Conservation (phyloP, 2,888 invertebrate species). For the Electrophaes corylata region DNA sequence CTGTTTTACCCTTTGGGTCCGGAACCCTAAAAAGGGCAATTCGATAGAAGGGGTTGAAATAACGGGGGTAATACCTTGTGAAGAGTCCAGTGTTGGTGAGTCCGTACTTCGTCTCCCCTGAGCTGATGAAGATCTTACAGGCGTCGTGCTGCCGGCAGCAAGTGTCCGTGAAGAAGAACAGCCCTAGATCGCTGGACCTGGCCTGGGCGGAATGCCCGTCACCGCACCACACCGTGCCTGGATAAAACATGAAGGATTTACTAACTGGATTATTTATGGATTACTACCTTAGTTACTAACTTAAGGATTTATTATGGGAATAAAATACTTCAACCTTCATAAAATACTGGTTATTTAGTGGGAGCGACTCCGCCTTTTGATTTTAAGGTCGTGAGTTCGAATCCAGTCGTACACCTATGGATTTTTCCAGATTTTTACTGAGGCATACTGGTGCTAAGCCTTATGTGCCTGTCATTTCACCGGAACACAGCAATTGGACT, state of each 20-base stretch:
- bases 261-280: neutral
- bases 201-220: constrained; percentile 85
- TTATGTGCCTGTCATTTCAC: too few species aligned
- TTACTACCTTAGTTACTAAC: too few species aligned
- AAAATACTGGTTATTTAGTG: too few species aligned
- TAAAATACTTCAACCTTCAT: too few species aligned
- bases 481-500: constrained; percentile 5
- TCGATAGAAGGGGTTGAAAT: neutral
- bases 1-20: too few species aligned
- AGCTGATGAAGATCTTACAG: constrained; percentile 85
- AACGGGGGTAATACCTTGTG: constrained; percentile 79
- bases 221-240: constrained; percentile 91
- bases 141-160: constrained; percentile 89
- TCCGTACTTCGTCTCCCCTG: constrained; percentile 83
- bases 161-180: constrained; percentile 86
- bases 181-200: constrained; percentile 85
- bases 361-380: too few species aligned
- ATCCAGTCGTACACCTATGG: too few species aligned
- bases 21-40: neutral
- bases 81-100: constrained; percentile 87
- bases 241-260: neutral
- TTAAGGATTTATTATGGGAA: too few species aligned
- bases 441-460: too few species aligned
- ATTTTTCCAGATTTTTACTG: too few species aligned
- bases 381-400: too few species aligned